Percentiles rank a stretch among this genome's conserved stretches.
Evolutionary conservation across 1,140 invertebrate species (phyloP).

Genomic region (Pseudobourletiella spinata): DNA sequence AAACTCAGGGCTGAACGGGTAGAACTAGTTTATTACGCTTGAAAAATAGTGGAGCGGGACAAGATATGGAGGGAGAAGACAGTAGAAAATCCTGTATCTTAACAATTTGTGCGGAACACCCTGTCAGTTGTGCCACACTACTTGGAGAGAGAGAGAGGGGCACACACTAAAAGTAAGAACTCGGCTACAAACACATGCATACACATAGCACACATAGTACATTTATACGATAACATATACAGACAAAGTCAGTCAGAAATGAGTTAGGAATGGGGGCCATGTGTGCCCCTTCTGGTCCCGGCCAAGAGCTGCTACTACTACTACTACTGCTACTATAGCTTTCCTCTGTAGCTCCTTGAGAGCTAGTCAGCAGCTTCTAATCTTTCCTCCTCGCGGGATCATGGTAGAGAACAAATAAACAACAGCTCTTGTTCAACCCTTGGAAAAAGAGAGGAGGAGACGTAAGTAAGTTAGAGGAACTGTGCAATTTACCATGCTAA

Average conservation of each 20-base stretch:
- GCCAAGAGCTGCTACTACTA: too few species aligned
- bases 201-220: too few species aligned
- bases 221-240: too few species aligned
- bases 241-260: too few species aligned
- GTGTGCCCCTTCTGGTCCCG: constrained; percentile 21
- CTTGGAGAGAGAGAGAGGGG: neutral
- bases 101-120: neutral
- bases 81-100: neutral
- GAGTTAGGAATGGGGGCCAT: constrained; percentile 2
- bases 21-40: too few species aligned
- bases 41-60: too few species aligned
- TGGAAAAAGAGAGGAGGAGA: neutral
- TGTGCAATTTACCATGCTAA: constrained; percentile 11
- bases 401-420: constrained; percentile 33
- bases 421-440: constrained; percentile 16
- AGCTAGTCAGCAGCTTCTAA: too few species aligned
- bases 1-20: too few species aligned
- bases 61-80: too few species aligned
- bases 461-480: too few species aligned
- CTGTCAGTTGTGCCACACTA: neutral
- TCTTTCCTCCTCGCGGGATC: constrained; percentile 25
- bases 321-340: too few species aligned
- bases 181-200: neutral
- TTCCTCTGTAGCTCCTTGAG: too few species aligned
- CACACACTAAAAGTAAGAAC: neutral